Base-by-base conservation (phyloP, 2,888 invertebrate genomes). In the Melanostoma scalare region DNA sequence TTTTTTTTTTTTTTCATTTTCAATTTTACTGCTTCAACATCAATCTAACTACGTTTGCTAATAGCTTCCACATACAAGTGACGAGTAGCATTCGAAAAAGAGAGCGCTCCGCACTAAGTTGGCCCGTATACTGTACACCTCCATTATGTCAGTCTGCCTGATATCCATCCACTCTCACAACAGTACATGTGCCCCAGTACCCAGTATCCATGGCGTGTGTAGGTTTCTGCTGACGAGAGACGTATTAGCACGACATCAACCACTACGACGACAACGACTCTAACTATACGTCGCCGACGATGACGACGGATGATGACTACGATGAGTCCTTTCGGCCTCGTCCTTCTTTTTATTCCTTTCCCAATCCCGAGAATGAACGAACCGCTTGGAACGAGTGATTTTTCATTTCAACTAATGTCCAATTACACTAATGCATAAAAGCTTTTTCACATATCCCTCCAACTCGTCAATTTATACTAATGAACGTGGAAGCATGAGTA, bases 391-490 rank as follows among this genome's bases (percentile, higher is more conserved):
- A 86, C 84, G 86, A 87, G 85, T 86, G 86, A 86, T 87, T 87
- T 87, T 87, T 87, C 87, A 87, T 87, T 87, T 87, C 86, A 86
- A 87, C 87, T 87, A 87, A 87, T 87, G 87, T 87, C 87, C 87
- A 87, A 87, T 87, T 87, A 87, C 86, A 86, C 86, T 87, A 87
- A 87, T 87, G 87, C 86, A 87, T 87, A 87, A 86, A 87, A 87
- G 87, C 87, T 86, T 87, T 87, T 86, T 85, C 86, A 86, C 86
- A 87, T 80, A 85, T 85, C 80, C 84, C 75, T 80, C 86, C 86
- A 82, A 86, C 86, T 85, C 86, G 85, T 86, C 86, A 87, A 87
- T 87, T 87, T 87, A 78, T 86, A 85, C 86, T 87, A 87, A 87
- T 87, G 87, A 87, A 87, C 86, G 77, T 76, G 46, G 74, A 33